Evolutionary conservation across 2,113 vertebrate species (phyloP).

Genomic region (Marmota flaviventris): DNA sequence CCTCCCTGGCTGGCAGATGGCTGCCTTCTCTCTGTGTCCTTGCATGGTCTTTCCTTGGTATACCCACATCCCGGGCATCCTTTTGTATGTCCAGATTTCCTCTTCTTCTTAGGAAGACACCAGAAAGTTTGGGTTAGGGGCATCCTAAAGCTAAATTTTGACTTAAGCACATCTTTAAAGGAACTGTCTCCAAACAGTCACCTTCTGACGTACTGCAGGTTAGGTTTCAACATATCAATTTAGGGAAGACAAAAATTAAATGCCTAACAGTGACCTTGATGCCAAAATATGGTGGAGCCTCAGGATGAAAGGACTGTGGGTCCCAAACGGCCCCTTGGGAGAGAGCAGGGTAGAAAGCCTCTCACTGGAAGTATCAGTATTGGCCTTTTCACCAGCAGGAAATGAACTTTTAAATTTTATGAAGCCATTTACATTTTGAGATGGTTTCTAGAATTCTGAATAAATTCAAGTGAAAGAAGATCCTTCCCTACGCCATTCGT

Average conservation of each 20-base stretch:
- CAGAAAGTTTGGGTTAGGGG: not conserved
- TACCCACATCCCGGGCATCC: not conserved
- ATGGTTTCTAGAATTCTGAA: not conserved
- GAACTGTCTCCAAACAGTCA: not conserved
- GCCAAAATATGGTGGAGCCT: not conserved
- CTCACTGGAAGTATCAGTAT: not conserved
- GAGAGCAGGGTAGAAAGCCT: not conserved
- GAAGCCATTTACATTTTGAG: not conserved
- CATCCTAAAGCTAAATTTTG: not conserved
- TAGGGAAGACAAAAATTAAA: not conserved
- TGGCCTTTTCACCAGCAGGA: not conserved
- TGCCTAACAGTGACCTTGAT: not conserved
- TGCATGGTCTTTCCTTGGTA: not conserved
- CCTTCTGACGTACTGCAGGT: not conserved
- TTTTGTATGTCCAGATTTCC: not conserved
- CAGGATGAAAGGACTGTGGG: not conserved
- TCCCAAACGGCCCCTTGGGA: not conserved
- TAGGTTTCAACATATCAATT: not conserved
- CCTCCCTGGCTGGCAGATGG: not conserved
- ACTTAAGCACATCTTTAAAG: not conserved
- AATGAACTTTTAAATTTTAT: not conserved
- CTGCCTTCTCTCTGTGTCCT: not conserved
- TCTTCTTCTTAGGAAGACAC: not conserved
- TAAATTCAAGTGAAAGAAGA: not conserved
- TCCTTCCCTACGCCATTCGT: not conserved